Evolutionary conservation across 2,888 invertebrate genomes (phyloP).

Genomic region (Prostheceraeus crozeri): DNA sequence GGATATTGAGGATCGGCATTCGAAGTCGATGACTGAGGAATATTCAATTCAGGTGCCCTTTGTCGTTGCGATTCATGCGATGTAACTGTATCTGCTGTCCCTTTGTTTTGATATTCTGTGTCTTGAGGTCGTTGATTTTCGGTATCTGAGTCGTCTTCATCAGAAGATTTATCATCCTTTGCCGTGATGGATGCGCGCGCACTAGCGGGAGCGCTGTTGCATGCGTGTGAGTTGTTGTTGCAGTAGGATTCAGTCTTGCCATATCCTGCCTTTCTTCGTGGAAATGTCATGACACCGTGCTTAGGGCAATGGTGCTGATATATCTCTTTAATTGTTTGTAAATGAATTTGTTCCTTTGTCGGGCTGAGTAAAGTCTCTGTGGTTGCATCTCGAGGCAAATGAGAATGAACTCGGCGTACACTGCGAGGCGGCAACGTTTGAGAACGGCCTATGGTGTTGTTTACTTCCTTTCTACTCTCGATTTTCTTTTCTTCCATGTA

Average conservation of each 20-base stretch:
- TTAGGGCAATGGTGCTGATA: conserved; percentile 29
- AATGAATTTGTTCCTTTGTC: conserved; percentile 7
- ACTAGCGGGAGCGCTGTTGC: background rate
- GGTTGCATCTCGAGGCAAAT: conserved; percentile 4
- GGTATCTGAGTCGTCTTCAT: background rate
- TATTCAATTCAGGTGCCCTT: background rate
- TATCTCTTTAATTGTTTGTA: conserved; percentile 7
- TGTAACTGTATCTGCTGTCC: no score
- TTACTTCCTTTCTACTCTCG: background rate
- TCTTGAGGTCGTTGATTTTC: no score
- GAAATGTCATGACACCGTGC: conserved; percentile 27
- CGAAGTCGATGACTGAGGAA: no score
- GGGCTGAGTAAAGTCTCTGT: conserved; percentile 24
- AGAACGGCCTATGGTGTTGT: background rate
- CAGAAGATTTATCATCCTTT: background rate
- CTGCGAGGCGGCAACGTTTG: conserved; percentile 1
- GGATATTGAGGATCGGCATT: no score
- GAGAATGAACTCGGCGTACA: background rate
- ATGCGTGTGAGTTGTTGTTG: background rate
- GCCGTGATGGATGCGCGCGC: background rate
- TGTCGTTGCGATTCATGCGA: background rate
- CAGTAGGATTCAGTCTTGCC: no score
- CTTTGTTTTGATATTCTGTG: no score
- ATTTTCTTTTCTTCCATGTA: no score
- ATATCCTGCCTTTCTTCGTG: conserved; percentile 11